Evolutionary conservation across 1,140 invertebrate species (phyloP), one percentile per base, ranked within the genome.

Genomic region (Lerema accius): DNA sequence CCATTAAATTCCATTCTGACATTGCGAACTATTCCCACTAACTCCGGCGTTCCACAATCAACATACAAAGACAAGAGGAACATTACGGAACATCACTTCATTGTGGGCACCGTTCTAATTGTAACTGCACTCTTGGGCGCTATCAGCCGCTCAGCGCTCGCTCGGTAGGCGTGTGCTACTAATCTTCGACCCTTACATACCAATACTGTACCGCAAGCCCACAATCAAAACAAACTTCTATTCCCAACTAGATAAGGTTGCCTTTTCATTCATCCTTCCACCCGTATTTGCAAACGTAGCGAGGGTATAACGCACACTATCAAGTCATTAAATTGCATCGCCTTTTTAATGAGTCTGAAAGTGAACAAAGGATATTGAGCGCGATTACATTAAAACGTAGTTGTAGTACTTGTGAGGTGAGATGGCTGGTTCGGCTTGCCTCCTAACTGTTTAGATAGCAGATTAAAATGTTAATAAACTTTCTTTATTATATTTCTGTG

Each of bases 301-400:
- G 81, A 75, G 86, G 85, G 84, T 80, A 58, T 82, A 88, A 90
- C 86, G 82, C 88, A 90, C 88, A 90, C 88, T 90, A 90, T 90
- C 88, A 89, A 86, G 82, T 89, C 84, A 89, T 90, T 90, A 90
- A 90, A 90, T 90, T 90, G 88, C 88, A 90, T 90, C 86, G 86
- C 86, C 85, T 90, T 89, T 90, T 90, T 89, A 90, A 90, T 90
- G 86, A 89, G 88, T 89, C 88, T 90, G 88, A 90, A 89, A 89
- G 84, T 88, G 84, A 90, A 89, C 86, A 90, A 90, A 89, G 88
- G 88, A 89, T 90, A 89, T 90, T 80, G 87, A 80, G 76, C 80
- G 72, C 87, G 86, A 88, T 88, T 90, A 89, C 87, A 87, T 87
- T 90, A 86, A 90, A 84, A 85, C 80, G 77, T 81, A 80, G 69